Percentiles rank a stretch among this genome's conserved stretches.
Evolutionary conservation across 2,888 invertebrate species (phyloP).

Genomic region (Neoaliturus tenellus): DNA sequence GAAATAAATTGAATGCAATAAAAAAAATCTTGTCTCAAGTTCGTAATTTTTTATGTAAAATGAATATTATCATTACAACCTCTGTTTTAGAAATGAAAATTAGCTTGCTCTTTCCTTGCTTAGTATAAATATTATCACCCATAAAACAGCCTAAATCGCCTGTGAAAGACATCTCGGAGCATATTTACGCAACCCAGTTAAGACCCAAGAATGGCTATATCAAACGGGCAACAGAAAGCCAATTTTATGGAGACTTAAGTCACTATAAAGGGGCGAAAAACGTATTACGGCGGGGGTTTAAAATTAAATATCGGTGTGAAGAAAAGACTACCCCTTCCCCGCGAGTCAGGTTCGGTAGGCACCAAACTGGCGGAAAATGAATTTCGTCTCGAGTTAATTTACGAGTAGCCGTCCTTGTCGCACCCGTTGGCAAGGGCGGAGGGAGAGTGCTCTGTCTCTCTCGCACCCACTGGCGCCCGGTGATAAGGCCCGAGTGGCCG

Average conservation of each 20-base stretch:
- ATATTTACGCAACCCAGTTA: neutral
- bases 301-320: slow-evolving; percentile 57
- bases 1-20: too few relatives aligned
- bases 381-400: slow-evolving; percentile 66
- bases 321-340: slow-evolving; percentile 41
- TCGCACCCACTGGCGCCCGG: slow-evolving; percentile 23
- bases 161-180: neutral
- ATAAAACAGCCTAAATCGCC: slow-evolving; percentile 14
- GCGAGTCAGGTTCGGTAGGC: slow-evolving; percentile 52
- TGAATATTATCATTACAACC: too few relatives aligned
- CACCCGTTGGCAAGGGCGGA: neutral
- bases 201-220: slow-evolving; percentile 24
- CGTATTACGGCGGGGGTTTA: slow-evolving; percentile 39
- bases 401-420: slow-evolving; percentile 63
- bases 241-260: slow-evolving; percentile 51
- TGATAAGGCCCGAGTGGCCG: slow-evolving; percentile 41
- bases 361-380: slow-evolving; percentile 66
- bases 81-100: too few relatives aligned
- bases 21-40: too few relatives aligned
- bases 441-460: slow-evolving; percentile 12
- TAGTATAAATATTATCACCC: too few relatives aligned
- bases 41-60: too few relatives aligned
- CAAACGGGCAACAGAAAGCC: slow-evolving; percentile 42
- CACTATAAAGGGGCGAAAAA: slow-evolving; percentile 51
- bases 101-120: too few relatives aligned